Percentiles rank a stretch among this genome's conserved stretches.
These are phyloP conservation scores for Eustalomyia histrio DNA, from an alignment of 2,888 invertebrate genomes.

Conservation along the genomic window DNA sequence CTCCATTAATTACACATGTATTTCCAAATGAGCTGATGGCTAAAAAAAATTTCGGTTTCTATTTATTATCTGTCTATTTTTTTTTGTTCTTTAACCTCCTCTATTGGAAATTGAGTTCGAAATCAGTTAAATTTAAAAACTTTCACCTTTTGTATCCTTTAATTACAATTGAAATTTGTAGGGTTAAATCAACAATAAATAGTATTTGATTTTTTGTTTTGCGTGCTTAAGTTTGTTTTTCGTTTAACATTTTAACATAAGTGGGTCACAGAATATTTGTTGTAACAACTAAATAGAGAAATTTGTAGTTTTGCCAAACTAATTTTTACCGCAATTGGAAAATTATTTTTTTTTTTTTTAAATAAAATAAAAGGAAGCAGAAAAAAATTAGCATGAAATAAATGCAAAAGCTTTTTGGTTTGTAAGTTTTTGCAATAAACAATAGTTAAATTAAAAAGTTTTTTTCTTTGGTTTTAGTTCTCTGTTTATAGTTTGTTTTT, in stretches of 20 bases:
- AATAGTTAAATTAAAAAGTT: conserved; percentile 59
- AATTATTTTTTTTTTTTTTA: too few relatives aligned
- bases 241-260: conserved; percentile 7
- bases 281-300: conserved; percentile 11
- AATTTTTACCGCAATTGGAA: conserved; percentile 62
- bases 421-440: conserved; percentile 38
- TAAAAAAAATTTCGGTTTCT: too few relatives aligned
- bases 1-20: too few relatives aligned
- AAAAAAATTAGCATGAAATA: conserved; percentile 21
- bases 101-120: too few relatives aligned
- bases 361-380: conserved; percentile 22
- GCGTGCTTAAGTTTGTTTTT: not conserved
- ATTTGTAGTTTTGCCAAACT: conserved; percentile 61
- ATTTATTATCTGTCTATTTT: too few relatives aligned
- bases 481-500: not conserved
- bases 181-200: not conserved
- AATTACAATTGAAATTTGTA: too few relatives aligned
- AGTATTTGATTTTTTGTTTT: conserved; percentile 12
- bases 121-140: too few relatives aligned
- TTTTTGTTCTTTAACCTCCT: too few relatives aligned
- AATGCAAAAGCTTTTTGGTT: conserved; percentile 12
- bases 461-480: not conserved
- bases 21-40: too few relatives aligned
- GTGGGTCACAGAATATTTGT: conserved; percentile 49
- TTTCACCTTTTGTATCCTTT: too few relatives aligned